Conservation (phyloP, 2,888 invertebrate species). For the Idaea dimidiata region DNA sequence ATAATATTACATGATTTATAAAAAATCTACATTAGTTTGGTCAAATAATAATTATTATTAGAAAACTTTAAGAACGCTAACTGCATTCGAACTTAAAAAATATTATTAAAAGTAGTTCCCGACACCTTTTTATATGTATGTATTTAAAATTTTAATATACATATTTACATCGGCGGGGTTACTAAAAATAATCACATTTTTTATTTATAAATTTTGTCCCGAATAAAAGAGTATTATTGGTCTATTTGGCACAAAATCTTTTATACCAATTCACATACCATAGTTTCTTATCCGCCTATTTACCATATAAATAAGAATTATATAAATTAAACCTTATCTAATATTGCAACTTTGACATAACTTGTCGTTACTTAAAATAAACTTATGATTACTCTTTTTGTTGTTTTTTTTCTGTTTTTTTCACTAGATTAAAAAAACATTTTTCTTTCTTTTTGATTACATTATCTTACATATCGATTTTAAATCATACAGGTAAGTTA, state of each 20-base stretch:
- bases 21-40: conserved; percentile 71
- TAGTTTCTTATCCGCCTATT: conserved; percentile 20
- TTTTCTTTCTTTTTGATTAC: conserved; percentile 27
- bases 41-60: conserved; percentile 56
- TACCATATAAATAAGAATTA: conserved; percentile 20
- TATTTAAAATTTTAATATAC: conserved; percentile 36
- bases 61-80: conserved; percentile 52
- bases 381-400: conserved; percentile 29
- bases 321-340: conserved; percentile 17
- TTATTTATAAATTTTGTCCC: conserved; percentile 67
- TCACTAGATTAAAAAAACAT: conserved; percentile 10
- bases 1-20: conserved; percentile 44
- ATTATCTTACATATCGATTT: conserved; percentile 29
- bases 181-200: conserved; percentile 36
- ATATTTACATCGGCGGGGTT: conserved; percentile 61
- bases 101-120: conserved; percentile 39
- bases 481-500: not conserved
- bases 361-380: conserved; percentile 34
- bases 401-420: conserved; percentile 23
- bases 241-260: conserved; percentile 79
- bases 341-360: conserved; percentile 36
- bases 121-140: conserved; percentile 51
- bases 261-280: conserved; percentile 24
- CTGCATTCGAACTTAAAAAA: conserved; percentile 47
- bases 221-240: conserved; percentile 59